phyloP scores from a whole-genome alignment of 2,888 invertebrate genomes.

The Epirrhoe tristata region DNA sequence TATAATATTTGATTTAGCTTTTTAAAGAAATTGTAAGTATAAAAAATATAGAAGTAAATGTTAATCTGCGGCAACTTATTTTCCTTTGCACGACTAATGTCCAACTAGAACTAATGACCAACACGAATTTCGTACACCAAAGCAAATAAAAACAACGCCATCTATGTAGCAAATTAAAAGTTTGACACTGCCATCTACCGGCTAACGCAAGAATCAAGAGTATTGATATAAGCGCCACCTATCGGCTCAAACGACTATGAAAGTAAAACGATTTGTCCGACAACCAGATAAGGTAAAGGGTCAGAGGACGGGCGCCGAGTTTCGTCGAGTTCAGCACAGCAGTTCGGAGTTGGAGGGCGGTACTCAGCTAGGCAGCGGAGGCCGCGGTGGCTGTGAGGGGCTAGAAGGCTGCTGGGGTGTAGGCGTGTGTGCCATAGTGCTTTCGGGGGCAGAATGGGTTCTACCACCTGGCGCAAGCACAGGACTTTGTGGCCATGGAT shows the following conservation, averaged over 20 bases:
- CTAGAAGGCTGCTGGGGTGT: slow-evolving; percentile 78
- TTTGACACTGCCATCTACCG: slow-evolving; percentile 23
- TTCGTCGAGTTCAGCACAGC: slow-evolving; percentile 85
- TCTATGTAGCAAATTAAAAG: slow-evolving; percentile 7
- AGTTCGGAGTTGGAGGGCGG: slow-evolving; percentile 86
- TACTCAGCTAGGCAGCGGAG: slow-evolving; percentile 85
- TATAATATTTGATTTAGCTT: not conserved
- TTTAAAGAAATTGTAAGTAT: not conserved
- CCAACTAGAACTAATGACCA: too few species aligned
- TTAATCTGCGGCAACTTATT: not conserved
- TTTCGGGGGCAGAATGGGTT: slow-evolving; percentile 90
- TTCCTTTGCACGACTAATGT: too few species aligned
- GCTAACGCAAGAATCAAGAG: not conserved
- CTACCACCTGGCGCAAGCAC: slow-evolving; percentile 90
- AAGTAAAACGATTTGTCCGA: slow-evolving; percentile 74
- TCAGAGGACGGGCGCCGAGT: slow-evolving; percentile 83
- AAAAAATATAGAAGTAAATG: too few species aligned
- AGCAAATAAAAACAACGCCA: slow-evolving; percentile 9
- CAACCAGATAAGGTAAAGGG: slow-evolving; percentile 68
- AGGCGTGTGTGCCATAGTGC: slow-evolving; percentile 75
- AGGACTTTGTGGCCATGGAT: slow-evolving; percentile 93
- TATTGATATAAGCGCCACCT: slow-evolving; percentile 26
- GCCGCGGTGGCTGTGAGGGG: slow-evolving; percentile 72
- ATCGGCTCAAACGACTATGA: slow-evolving; percentile 37
- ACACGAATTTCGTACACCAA: too few species aligned